Base-by-base conservation (phyloP, 2,113 vertebrate species). In the Percopsis transmontana region DNA sequence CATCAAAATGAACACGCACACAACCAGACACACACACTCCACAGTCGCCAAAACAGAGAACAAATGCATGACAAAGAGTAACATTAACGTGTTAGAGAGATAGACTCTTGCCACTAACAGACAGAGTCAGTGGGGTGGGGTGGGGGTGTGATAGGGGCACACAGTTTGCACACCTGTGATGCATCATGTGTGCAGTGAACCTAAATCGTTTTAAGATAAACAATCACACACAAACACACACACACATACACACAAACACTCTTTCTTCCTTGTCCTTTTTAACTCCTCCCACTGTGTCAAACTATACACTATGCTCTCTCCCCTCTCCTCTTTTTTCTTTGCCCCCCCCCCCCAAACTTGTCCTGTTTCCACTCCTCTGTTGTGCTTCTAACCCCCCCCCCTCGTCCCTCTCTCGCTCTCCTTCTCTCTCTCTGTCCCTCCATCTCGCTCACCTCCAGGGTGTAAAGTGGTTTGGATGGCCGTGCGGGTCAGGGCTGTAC, bases 391-490 rank as follows among this genome's bases (percentile, higher is more conserved):
- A 72, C 79, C 81, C 82, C 70, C 60, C 66, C 62, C 44, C 75
- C 75, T 68, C 58, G 75, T 72, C 72, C 52, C 60, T 53, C 45
- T 59, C 44, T 45, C 60, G 58, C 66, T 58, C 21, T 57, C 67
- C 40, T 44, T 66, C 58, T 68, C 67, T 66, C 76, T 70, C 76
- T 74, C 75, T 53, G 52, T 65, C 61, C 56, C 65, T 42, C 66
- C 73, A 67, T 83, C 74, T 80, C 74, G 82, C 80, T 73, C 74
- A 83, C 76, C 61, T 44, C 33, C 57, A 19, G 66, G 76, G 84
- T 84, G 84, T 80, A 82, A 90, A 92, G 86, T 86, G 87, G 82
- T 78, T 72, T 44, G 72, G 77, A 79, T 73, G 80, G 78, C 77
- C 70, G 59, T 19, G 15, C n/a, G 69, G 68, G 58, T 81, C 65